Evolutionary conservation across 1,140 invertebrate genomes (phyloP), one percentile per base, ranked within the genome.

Genomic region (Bemisia tabaci): DNA sequence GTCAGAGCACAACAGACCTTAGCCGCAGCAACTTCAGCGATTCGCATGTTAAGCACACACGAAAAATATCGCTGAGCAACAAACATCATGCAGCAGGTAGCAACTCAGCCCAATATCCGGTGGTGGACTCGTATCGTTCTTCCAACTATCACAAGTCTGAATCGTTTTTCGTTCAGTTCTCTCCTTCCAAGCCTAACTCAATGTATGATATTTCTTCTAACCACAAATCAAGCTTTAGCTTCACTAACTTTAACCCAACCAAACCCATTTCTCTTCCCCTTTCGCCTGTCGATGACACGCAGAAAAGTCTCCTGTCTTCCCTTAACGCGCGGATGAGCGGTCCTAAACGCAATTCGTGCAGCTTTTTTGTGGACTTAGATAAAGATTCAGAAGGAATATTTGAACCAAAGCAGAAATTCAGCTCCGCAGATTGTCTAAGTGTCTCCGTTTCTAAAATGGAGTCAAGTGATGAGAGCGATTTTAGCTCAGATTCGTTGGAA

Each of bases 1-100:
- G 90, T 77, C 91, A 93, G 76, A 89, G 87, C 72, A 90, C 89
- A 67, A 84, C 85, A 66, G 88, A 91, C 74, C 76, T 91, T 33
- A 87, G 83, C 73, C 79, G 80, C 84, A 74, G 33, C 33, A 48
- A 48, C 33, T 48, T 9, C 33, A 48, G 17, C 17, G 33, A 48
- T 48, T 9, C 33, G 5, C n/a, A 59, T 64, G 60, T 60, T 48
- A 60, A 67, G 26, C 62, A 67, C 67, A 64, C 61, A 22, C 63
- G 65, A 27, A 63, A 68, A 1, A 64, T 60, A 33, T 63, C 67
- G 12, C 62, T 58, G 21, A 27, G 58, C 64, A 62, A 59, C 2
- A 64, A 69, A 23, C 59, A 66, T 62, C 24, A 67, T 26, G 23
- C 63, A 58, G 26, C 27, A 59, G 58, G 66, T 67, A 67, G 58